Evolutionary conservation across 2,888 invertebrate genomes (phyloP).

Genomic region (Drosophila putrida): DNA sequence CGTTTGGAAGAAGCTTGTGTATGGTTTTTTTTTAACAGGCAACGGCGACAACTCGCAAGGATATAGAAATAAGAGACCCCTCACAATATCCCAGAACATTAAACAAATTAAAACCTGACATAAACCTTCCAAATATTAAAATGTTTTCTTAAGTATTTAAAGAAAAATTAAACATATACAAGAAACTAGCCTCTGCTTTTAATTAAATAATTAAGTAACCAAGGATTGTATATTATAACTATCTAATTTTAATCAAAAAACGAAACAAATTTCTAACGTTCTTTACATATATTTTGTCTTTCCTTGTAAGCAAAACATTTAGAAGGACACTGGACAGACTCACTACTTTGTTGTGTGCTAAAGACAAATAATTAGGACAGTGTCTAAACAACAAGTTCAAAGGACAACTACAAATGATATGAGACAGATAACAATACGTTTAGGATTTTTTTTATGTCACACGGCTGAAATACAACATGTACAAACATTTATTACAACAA

Average conservation of each 20-base stretch:
- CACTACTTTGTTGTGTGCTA: neutral
- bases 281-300: slow-evolving; percentile 20
- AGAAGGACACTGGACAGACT: slow-evolving; percentile 21
- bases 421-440: slow-evolving; percentile 46
- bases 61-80: slow-evolving; percentile 1
- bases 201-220: neutral
- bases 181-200: neutral
- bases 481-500: slow-evolving; percentile 80
- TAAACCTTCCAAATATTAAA: neutral
- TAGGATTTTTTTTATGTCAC: slow-evolving; percentile 49
- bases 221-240: neutral
- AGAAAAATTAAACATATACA: neutral
- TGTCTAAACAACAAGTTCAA: slow-evolving; percentile 13
- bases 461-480: slow-evolving; percentile 68
- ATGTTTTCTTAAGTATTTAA: neutral
- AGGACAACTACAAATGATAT: slow-evolving; percentile 62
- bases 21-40: slow-evolving; percentile 38
- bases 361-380: slow-evolving; percentile 28
- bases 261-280: neutral
- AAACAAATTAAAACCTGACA: neutral
- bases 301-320: slow-evolving; percentile 15
- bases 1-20: slow-evolving; percentile 20
- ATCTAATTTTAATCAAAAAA: neutral
- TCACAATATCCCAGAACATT: neutral
- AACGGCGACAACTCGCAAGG: slow-evolving; percentile 44